Percentiles rank a stretch among this genome's conserved stretches.
These are phyloP conservation scores for Hemitrygon akajei DNA, from an alignment of 2,797 vertebrate genomes.

Conservation along the genomic window DNA sequence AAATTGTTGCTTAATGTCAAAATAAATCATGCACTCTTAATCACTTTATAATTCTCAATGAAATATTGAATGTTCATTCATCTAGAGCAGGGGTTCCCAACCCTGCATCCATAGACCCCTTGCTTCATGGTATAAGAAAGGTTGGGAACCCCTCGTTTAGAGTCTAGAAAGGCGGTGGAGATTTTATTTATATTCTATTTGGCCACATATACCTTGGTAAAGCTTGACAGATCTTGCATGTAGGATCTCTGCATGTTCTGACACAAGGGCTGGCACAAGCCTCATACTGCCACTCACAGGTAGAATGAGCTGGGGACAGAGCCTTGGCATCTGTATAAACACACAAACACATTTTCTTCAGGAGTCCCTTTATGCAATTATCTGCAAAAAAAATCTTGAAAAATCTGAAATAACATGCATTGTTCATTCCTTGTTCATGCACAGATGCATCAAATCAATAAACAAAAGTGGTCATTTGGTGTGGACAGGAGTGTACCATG, in stretches of 20 bases:
- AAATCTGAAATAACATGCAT: neutral
- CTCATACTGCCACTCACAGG: conserved; percentile 86
- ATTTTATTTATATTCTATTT: neutral
- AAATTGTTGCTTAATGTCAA: too few species aligned
- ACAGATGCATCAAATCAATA: neutral
- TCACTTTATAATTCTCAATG: neutral
- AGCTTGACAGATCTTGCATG: conserved; percentile 61
- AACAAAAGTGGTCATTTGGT: neutral
- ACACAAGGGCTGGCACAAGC: conserved; percentile 81
- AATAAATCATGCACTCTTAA: neutral
- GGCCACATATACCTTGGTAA: conserved; percentile 73
- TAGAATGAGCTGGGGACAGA: conserved; percentile 53
- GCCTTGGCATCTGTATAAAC: conserved; percentile 61
- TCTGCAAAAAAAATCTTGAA: conserved; percentile 41
- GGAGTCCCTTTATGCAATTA: neutral
- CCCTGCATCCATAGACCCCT: too few species aligned
- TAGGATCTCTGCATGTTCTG: conserved; percentile 82
- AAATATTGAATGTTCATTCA: neutral
- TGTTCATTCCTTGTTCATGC: neutral
- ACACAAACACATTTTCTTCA: conserved; percentile 27
- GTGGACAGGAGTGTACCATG: neutral
- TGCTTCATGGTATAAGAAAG: too few species aligned
- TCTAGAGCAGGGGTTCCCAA: neutral
- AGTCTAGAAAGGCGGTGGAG: neutral
- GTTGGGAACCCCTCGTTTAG: too few species aligned